A percentile compares a stretch with the other conserved stretches of the same genome.
Evolutionary conservation across 2,888 invertebrate species (phyloP).

Genomic region (Seira sanloemensis): DNA sequence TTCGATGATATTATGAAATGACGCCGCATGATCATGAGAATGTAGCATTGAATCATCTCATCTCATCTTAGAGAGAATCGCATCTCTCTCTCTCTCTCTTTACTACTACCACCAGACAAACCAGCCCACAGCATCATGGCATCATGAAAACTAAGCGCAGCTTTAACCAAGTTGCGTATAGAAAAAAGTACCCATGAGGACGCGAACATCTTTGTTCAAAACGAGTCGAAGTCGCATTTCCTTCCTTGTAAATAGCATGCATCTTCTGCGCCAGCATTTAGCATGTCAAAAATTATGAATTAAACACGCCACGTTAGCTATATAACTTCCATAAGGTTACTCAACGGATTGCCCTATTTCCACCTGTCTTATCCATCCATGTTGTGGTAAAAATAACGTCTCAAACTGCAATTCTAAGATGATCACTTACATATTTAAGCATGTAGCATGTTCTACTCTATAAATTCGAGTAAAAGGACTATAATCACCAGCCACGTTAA

Average conservation of each 20-base stretch:
- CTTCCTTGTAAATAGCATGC: not conserved
- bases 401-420: too few relatives aligned
- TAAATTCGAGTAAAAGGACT: too few relatives aligned
- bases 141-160: not conserved
- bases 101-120: too few relatives aligned
- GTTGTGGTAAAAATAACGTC: too few relatives aligned
- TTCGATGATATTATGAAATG: not conserved
- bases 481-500: too few relatives aligned
- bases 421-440: too few relatives aligned
- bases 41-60: not conserved
- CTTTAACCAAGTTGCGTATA: not conserved
- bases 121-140: too few relatives aligned
- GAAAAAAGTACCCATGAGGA: not conserved
- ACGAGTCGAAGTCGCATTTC: not conserved
- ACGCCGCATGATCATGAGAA: not conserved
- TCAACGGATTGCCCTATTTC: constrained; percentile 12
- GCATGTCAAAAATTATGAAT: not conserved
- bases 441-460: too few relatives aligned
- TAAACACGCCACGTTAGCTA: not conserved
- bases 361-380: too few relatives aligned
- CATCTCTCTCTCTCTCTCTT: too few relatives aligned
- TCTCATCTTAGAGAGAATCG: not conserved
- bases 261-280: not conserved
- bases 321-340: not conserved
- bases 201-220: not conserved